A percentile compares a stretch with the other conserved stretches of the same genome.
phyloP scores from a whole-genome alignment of 2,888 invertebrate species.

The Tetragonisca angustula region DNA sequence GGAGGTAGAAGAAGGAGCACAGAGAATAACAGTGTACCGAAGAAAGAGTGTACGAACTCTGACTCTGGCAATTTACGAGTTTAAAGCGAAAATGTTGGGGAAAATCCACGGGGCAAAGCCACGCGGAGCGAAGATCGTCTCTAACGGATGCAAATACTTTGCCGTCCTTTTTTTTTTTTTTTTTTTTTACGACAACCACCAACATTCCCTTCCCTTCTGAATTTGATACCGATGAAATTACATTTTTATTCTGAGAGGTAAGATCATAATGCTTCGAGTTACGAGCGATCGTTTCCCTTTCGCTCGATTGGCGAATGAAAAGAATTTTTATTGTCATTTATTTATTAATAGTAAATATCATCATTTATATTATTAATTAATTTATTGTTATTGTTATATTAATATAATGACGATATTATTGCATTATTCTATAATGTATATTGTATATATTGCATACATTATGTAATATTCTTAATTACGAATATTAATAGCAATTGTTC shows the following conservation, averaged over 20 bases:
- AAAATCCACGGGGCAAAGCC: constrained; percentile 37
- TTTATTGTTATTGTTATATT: too few species aligned
- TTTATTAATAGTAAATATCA: too few species aligned
- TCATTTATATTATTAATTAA: too few species aligned
- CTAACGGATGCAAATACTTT: constrained; percentile 61
- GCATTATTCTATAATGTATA: too few species aligned
- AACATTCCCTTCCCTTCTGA: constrained; percentile 38
- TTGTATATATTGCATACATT: too few species aligned
- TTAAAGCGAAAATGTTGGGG: constrained; percentile 50
- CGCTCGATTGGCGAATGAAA: neutral
- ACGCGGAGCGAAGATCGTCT: constrained; percentile 37
- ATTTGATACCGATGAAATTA: constrained; percentile 47
- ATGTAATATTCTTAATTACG: too few species aligned
- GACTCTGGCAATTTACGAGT: constrained; percentile 63
- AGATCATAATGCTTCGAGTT: neutral
- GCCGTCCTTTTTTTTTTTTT: constrained; percentile 1
- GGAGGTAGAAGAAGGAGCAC: neutral
- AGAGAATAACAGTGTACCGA: constrained; percentile 15
- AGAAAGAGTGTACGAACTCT: constrained; percentile 35
- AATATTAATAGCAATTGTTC: too few species aligned
- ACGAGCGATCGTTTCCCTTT: neutral
- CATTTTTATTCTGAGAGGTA: constrained; percentile 12
- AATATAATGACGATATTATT: too few species aligned
- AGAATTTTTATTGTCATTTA: too few species aligned
- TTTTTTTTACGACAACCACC: constrained; percentile 19